Base-by-base conservation (phyloP, 35 echinoderm and acorn worm species). In the Patiria miniata region DNA sequence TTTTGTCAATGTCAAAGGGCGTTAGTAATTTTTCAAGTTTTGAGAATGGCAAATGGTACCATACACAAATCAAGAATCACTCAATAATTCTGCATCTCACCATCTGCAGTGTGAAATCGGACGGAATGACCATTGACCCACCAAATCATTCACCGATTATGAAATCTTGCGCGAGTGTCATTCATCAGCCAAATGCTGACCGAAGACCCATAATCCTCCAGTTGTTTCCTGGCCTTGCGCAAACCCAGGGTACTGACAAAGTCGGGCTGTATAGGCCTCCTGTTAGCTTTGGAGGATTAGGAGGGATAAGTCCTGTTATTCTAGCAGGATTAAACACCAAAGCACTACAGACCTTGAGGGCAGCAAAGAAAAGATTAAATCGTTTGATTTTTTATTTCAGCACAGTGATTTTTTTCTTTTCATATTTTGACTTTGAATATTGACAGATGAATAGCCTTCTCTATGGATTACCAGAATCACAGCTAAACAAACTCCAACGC, bases 241-340 rank as follows among this genome's bases (percentile, higher is more conserved):
- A 73, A 21, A 23, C 65, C 65, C 23, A 73, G 29, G 26, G 65
- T 73, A 23, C 26, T 26, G 28, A 73, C 14, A 12, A 47, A 47
- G 4, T 12, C 12, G 4, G 34, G 65, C 26, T 32, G 29, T 73
- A 30, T 32, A 73, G 26, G 65, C 19, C 29, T 9, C 7, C 26
- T 36, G 65, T 12, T 12, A 47, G 42, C 42, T 12, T 12, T 12
- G 4, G 42, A 12, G 42, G 26, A 28, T 28, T 28, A 30, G 29
- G 65, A 10, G 65, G 34, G 65, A 73, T 73, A 32, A 73, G 65
- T 10, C 65, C 65, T 73, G 65, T 73, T 73, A 73, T 73, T 30
- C 65, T 73, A 36, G 7, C 65, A 73, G 30, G 61, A 69, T 73
- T 34, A 73, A 10, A 73, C 65, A 73, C 34, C n/a, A n/a, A n/a